These are phyloP conservation scores for Muscicapa adusta DNA, from an alignment of 2,113 vertebrate species.

Conservation along the genomic window DNA sequence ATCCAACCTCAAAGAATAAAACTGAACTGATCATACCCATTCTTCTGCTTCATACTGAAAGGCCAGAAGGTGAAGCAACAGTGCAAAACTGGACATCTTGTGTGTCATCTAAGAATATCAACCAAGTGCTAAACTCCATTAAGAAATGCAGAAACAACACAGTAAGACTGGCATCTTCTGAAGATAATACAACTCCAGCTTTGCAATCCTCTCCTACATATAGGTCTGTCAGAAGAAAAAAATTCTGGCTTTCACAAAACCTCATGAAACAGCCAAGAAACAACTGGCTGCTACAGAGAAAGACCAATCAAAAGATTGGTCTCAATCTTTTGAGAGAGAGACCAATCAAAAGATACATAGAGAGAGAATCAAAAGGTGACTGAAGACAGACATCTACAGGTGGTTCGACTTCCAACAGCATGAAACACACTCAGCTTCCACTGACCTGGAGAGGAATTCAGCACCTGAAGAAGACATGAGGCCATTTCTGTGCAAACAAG, in stretches of 20 bases:
- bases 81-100: neutral
- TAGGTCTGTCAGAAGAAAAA: neutral
- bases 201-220: neutral
- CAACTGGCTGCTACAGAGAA: neutral
- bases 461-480: neutral
- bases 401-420: neutral
- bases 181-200: neutral
- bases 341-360: no score
- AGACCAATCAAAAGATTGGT: no score
- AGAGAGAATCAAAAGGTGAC: neutral
- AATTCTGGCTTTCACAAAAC: neutral
- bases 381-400: conserved; percentile 44
- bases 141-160: neutral
- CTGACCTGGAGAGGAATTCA: neutral
- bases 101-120: neutral
- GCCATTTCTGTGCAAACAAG: neutral
- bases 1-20: neutral
- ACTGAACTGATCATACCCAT: neutral
- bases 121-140: neutral
- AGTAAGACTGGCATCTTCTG: neutral
- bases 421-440: rapidly evolving
- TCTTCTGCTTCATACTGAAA: neutral
- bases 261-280: neutral
- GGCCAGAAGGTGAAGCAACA: neutral
- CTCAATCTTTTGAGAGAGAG: no score